Evolutionary conservation across 2,797 vertebrate genomes (phyloP), one percentile per base, ranked within the genome.

Genomic region (Crypturellus tataupa): DNA sequence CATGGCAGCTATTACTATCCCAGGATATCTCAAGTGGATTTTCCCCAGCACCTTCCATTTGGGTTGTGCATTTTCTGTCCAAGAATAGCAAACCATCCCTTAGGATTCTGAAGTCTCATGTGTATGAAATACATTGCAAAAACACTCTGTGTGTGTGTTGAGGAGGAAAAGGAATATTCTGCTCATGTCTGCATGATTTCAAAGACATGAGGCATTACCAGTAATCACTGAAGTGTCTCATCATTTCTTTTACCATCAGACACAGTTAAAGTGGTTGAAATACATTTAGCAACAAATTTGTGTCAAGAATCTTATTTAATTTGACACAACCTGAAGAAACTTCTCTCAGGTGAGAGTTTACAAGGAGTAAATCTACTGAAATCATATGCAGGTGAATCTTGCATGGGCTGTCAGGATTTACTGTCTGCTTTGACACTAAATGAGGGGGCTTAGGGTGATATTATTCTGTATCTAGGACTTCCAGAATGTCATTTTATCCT

Each of bases 231-330:
- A 31, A 60, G 2, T 51, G 84, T 85, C 18, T 55, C 55, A 39
- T 7, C 1, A 21, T 55, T 93, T 73, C 60, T 67, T 18, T 59
- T 88, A 37, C 3, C 4, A 76, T 51, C 51, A 86, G 53, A 80
- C 4, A 84, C 6, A 65, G 46, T 14, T 84, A 67, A 83, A 83
- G 64, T 80, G 55, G 14, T 69, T 55, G 2, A 68, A 87, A 39
- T 78, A 64, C 15, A 6, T 93, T 95, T 80, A 87, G 33, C 53
- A 89, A 85, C 7, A 87, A 77, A 85, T 87, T 93, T 10, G 17
- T 80, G 49, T 64, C 18, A 47, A 47, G 29, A 49, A 80, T 87
- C 29, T 68, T 78, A 72, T 42, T 85, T 68, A 25, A 89, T 78
- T 87, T 90, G 23, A 80, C n/a, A 72, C 4, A 56, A 5, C 40